Evolutionary conservation across 2,888 invertebrate genomes (phyloP).

Genomic region (Oscheius sp.): DNA sequence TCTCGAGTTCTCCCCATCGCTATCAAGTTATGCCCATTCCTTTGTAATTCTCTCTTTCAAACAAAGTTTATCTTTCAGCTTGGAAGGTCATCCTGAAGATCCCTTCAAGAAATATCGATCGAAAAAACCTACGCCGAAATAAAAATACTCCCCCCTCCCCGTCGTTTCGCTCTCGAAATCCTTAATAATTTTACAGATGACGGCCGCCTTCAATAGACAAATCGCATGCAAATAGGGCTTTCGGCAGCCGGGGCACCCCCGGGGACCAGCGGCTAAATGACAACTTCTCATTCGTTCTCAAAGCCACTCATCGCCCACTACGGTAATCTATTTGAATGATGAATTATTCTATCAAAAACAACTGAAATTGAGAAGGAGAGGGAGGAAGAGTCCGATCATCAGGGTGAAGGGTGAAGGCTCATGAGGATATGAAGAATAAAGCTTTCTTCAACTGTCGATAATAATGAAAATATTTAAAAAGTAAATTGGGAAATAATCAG

Average conservation of each 20-base stretch:
- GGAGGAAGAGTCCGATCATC: no score
- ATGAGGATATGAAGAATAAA: no score
- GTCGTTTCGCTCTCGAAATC: no score
- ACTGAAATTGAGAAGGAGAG: no score
- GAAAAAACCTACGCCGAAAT: background rate
- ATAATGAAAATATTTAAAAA: no score
- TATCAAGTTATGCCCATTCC: slow-evolving; percentile 22
- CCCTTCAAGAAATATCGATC: slow-evolving; percentile 39
- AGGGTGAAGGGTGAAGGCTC: no score
- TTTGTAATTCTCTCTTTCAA: background rate
- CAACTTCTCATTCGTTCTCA: slow-evolving; percentile 19
- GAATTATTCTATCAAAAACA: background rate
- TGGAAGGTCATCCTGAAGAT: slow-evolving; percentile 52
- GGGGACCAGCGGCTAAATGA: slow-evolving; percentile 8
- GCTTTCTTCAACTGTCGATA: no score
- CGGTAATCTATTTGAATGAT: slow-evolving; percentile 7
- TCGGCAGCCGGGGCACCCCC: slow-evolving; percentile 5
- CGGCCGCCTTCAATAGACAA: slow-evolving; percentile 24
- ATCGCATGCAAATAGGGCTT: slow-evolving; percentile 28
- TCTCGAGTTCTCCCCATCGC: background rate
- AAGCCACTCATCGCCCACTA: slow-evolving; percentile 23
- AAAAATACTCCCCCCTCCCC: no score
- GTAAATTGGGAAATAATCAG: no score
- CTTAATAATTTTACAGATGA: slow-evolving; percentile 19
- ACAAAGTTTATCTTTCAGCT: slow-evolving; percentile 36